phyloP scores from a whole-genome alignment of 23 tunicate species.

The Corella eumyota region DNA sequence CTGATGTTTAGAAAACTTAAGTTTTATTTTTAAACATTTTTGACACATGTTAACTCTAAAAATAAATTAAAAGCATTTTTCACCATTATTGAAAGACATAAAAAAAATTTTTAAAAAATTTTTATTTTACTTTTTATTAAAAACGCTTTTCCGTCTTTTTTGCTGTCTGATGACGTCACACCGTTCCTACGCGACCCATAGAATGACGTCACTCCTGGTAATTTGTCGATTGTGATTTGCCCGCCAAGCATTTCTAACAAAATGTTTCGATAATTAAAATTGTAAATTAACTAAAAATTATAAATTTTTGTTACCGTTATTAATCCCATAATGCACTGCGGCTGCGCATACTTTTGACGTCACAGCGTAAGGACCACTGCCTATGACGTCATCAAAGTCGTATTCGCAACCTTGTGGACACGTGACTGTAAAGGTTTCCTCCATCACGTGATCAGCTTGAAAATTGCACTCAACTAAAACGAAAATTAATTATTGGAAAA shows the following conservation, averaged over 20 bases:
- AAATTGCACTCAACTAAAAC: slow-evolving; percentile 28
- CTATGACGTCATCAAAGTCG: slow-evolving; percentile 2
- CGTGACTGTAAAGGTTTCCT: slow-evolving; percentile 15
- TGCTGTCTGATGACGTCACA: slow-evolving; percentile 9
- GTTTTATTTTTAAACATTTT: too few relatives aligned
- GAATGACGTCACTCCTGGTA: slow-evolving; percentile 13
- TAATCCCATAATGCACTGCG: slow-evolving; percentile 44
- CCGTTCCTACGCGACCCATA: slow-evolving; percentile 10
- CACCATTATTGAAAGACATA: too few relatives aligned
- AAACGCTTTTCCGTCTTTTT: slow-evolving; percentile 14
- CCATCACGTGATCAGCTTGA: slow-evolving; percentile 25
- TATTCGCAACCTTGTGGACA: slow-evolving; percentile 42
- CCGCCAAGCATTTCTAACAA: slow-evolving; percentile 33
- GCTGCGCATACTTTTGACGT: slow-evolving; percentile 36
- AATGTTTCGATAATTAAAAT: background rate
- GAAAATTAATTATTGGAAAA: too few relatives aligned
- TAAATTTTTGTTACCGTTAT: slow-evolving; percentile 7
- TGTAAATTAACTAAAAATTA: background rate
- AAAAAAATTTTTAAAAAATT: background rate
- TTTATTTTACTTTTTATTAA: slow-evolving; percentile 17
- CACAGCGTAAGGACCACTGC: slow-evolving; percentile 30
- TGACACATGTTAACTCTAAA: too few relatives aligned
- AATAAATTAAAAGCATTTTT: too few relatives aligned
- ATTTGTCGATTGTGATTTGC: slow-evolving; percentile 18
- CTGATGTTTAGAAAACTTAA: too few relatives aligned